phyloP scores from a whole-genome alignment of 2,113 vertebrate species.

The Lucifuga dentata region DNA sequence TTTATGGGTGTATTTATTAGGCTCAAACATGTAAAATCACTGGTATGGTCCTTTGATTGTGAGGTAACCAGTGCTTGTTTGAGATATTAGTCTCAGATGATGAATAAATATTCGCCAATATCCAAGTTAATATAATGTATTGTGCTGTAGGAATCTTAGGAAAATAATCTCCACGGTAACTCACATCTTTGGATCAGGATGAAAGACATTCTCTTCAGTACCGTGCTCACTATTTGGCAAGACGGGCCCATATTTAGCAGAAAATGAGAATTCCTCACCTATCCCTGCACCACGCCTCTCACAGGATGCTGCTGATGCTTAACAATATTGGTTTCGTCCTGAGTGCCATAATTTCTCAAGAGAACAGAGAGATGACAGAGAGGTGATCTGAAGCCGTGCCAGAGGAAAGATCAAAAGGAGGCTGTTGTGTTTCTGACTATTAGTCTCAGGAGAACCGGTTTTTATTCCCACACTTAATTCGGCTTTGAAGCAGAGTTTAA shows the following conservation, averaged over 20 bases:
- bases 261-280: conserved; percentile 51
- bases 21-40: no score
- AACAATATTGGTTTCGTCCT: conserved; percentile 36
- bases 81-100: no score
- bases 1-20: no score
- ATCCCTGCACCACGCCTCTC: conserved; percentile 35
- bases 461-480: conserved; percentile 55
- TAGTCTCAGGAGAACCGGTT: conserved; percentile 41
- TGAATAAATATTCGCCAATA: no score
- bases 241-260: conserved; percentile 34
- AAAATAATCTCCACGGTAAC: neutral
- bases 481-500: conserved; percentile 63
- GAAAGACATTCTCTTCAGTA: conserved; percentile 13
- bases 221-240: conserved; percentile 20
- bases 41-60: no score
- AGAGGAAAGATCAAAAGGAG: conserved; percentile 44
- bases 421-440: conserved; percentile 40
- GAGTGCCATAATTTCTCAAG: conserved; percentile 65
- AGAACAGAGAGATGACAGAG: conserved; percentile 48
- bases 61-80: no score
- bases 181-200: conserved; percentile 17
- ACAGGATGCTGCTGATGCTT: conserved; percentile 40
- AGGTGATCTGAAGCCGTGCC: conserved; percentile 41
- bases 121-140: neutral
- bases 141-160: neutral